phyloP scores from a whole-genome alignment of 2,113 vertebrate genomes.

The Diadophis punctatus region DNA sequence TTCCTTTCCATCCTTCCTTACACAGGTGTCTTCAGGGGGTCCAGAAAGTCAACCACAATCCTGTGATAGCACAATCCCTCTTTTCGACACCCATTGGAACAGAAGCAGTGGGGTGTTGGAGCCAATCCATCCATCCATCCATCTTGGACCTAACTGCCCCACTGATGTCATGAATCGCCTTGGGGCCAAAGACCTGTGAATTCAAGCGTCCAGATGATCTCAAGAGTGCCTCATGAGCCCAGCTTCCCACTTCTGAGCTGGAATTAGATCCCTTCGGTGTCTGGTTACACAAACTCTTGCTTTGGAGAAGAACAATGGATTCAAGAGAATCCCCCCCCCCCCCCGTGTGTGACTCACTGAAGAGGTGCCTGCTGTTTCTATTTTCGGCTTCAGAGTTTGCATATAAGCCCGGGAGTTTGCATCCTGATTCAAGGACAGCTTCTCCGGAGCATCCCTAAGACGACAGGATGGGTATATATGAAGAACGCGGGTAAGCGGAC shows the following conservation, averaged over 20 bases:
- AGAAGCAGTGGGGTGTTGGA: not conserved
- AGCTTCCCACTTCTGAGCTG: not conserved
- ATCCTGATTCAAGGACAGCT: not conserved
- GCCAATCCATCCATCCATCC: not conserved
- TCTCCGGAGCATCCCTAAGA: not conserved
- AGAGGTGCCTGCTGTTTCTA: constrained; percentile 5
- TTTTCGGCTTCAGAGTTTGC: constrained; percentile 12
- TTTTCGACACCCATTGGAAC: not conserved
- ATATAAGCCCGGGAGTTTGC: constrained; percentile 1
- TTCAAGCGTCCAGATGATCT: not conserved
- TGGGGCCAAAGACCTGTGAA: not conserved
- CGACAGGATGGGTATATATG: not conserved
- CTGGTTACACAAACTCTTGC: not conserved
- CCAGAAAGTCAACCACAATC: not conserved
- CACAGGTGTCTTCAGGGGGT: not conserved
- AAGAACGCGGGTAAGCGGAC: constrained; percentile 16
- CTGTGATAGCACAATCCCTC: not conserved
- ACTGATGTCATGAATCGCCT: not conserved
- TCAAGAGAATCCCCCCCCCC: constrained; percentile 3
- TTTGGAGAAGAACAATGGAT: not conserved
- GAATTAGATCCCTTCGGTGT: not conserved
- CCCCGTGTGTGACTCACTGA: no score
- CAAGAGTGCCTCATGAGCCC: not conserved
- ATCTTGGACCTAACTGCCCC: not conserved
- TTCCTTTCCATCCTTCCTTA: not conserved